Base-by-base conservation (phyloP, 2,113 vertebrate species). In the Saccopteryx leptura region DNA sequence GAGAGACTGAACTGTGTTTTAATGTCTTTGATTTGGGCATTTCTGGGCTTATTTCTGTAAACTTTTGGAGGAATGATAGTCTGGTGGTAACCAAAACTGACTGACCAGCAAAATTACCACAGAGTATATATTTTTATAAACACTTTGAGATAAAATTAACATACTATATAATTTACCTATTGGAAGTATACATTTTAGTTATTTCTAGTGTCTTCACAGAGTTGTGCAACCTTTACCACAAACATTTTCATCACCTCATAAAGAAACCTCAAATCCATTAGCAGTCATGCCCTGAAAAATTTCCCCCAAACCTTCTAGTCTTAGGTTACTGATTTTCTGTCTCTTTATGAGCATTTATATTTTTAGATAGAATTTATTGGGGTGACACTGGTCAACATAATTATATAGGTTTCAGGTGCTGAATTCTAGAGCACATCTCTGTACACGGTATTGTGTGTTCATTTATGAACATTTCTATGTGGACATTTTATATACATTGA, bases 401-500 rank as follows among this genome's bases (percentile, higher is more conserved):
- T 39, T 39, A 39, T 39, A 39, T 39, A 39, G 39, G 39, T 39
- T 39, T 39, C 39, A 39, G 39, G 39, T 39, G 39, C 39, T 3
- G 39, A 39, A 39, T 39, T 39, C 39, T 39, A 39, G 2, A 39
- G 39, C 39, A 39, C 39, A 39, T 39, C 39, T 39, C 39, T 39
- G 39, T 39, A 39, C 39, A 39, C 39, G 39, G 39, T 39, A 39
- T 39, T 39, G 39, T 39, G 39, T 39, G 39, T 39, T 39, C 39
- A 39, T 39, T 39, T 39, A 39, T 39, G 39, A 39, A 39, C 39
- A 39, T 39, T 39, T 69, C 28, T 96, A 17, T 66, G 17, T 66
- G 66, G 23, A 54, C 46, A 65, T 87, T 88, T 91, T 81, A 31
- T 68, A 46, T 69, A 96, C 61, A 58, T 72, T 83, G 58, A 88